Evolutionary conservation across 2,113 vertebrate genomes (phyloP).

Genomic region (Ptilorrhoa leucosticta): DNA sequence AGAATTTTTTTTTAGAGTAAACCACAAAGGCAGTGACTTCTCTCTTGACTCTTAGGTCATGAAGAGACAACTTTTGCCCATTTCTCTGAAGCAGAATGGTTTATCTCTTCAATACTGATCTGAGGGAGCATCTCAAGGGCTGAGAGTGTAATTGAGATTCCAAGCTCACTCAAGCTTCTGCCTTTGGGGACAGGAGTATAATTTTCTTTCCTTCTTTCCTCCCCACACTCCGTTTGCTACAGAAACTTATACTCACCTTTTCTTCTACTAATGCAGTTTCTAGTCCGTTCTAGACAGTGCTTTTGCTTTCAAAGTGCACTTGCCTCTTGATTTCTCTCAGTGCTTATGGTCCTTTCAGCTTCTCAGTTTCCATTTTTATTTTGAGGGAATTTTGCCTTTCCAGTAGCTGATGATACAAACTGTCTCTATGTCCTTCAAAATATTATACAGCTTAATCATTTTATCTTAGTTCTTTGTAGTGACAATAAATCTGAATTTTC

Average conservation of each 20-base stretch:
- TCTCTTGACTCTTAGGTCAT: not conserved
- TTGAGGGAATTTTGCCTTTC: not conserved
- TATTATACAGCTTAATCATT: not conserved
- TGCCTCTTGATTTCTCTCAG: not conserved
- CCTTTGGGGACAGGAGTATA: not conserved
- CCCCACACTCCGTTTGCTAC: not conserved
- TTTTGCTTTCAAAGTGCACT: not conserved
- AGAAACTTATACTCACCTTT: not conserved
- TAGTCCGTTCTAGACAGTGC: not conserved
- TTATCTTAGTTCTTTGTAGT: not conserved
- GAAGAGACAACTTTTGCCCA: not conserved
- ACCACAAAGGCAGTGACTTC: not conserved
- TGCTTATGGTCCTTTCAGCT: not conserved
- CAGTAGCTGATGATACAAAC: not conserved
- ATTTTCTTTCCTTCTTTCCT: not conserved
- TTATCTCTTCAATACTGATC: not conserved
- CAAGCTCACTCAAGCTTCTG: not conserved
- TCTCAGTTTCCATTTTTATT: not conserved
- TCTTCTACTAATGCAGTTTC: not conserved
- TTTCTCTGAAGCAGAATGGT: not conserved
- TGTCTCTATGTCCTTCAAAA: not conserved
- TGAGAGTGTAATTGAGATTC: not conserved
- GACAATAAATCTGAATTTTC: not conserved
- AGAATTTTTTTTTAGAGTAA: not conserved
- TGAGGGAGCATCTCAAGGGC: not conserved